Conservation (phyloP, 2,113 vertebrate genomes). For the Apistogramma diplotaenia region DNA sequence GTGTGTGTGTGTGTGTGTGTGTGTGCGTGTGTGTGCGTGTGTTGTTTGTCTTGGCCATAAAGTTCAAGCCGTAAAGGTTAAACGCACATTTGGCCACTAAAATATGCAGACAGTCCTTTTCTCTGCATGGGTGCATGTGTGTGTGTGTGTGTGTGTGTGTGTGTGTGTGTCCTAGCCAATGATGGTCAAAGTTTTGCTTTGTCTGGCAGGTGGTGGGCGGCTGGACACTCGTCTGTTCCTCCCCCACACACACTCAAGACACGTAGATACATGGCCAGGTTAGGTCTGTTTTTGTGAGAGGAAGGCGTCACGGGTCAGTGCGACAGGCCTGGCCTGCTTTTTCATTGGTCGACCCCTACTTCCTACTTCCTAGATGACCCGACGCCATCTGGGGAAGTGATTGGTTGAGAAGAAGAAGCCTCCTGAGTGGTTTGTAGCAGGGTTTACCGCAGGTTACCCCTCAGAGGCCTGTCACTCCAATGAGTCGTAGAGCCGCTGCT, state of each 20-base stretch:
- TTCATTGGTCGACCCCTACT: slow-evolving; percentile 78
- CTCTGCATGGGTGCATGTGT: background rate
- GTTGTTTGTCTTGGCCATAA: slow-evolving; percentile 42
- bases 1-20: background rate
- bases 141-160: background rate
- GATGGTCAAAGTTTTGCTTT: slow-evolving; percentile 44
- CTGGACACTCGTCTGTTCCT: slow-evolving; percentile 34
- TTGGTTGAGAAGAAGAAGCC: slow-evolving; percentile 78
- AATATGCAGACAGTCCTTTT: slow-evolving; percentile 19
- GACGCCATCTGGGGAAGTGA: slow-evolving; percentile 91
- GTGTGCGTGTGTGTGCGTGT: background rate
- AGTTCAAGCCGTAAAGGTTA: slow-evolving; percentile 36
- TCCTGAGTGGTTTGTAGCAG: slow-evolving; percentile 58
- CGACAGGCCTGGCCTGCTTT: slow-evolving; percentile 68
- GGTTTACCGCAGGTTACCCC: slow-evolving; percentile 59
- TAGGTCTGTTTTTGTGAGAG: slow-evolving; percentile 60
- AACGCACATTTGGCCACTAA: slow-evolving; percentile 48
- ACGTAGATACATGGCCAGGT: slow-evolving; percentile 12
- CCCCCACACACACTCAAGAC: background rate
- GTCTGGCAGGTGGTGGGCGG: slow-evolving; percentile 26
- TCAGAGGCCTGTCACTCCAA: slow-evolving; percentile 83
- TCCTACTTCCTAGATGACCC: slow-evolving; percentile 88
- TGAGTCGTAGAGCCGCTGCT: slow-evolving; percentile 92
- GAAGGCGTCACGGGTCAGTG: slow-evolving; percentile 66
- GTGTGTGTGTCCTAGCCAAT: slow-evolving; percentile 9